Base-by-base conservation (phyloP, 2,888 invertebrate genomes). In the Hetaerina titia region DNA sequence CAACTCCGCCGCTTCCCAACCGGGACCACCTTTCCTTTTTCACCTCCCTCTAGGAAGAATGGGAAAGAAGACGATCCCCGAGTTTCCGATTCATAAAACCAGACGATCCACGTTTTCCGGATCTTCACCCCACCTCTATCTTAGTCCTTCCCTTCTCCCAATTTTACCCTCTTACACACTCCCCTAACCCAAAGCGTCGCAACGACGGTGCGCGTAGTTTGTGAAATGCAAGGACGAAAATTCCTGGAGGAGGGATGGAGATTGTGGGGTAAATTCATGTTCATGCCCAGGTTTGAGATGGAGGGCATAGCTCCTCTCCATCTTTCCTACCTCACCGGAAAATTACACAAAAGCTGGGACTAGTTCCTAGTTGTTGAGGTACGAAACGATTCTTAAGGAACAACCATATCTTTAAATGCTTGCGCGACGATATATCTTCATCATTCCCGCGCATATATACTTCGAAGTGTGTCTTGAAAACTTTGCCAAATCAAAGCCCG, bases 31-130 rank as follows among this genome's bases (percentile, higher is more conserved):
- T 58, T 11, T 22, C 4, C 57, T 22, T 22, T 19, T 22, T 88
- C 89, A 19, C 57, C 4, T 45, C 45, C 45, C 89, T 22, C 7
- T 22, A n/a, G 89, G 9, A 58, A 56, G 22, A 69, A 69, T 22
- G 88, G 58, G 58, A 89, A 56, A 31, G 58, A 89, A 56, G 89
- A 89, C 57, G 58, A 56, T 58, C 22, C 89, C 58, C 19, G 58
- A 89, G 89, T 89, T 89, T 89, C 57, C 56, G 89, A 89, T 89
- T 89, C 89, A 89, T 89, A 89, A 89, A 89, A 89, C 57, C 22
- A 89, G 57, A 57, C 89, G 89, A 89, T 89, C 31, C 89, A 57
- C 89, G 57, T 89, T 89, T 81, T 58, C 89, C 89, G 57, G 81
- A 81, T 22, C 58, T 57, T 89, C 89, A 22, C n/a, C 22, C 89